phyloP scores from a whole-genome alignment of 2,888 invertebrate genomes.

The Aelia acuminata region DNA sequence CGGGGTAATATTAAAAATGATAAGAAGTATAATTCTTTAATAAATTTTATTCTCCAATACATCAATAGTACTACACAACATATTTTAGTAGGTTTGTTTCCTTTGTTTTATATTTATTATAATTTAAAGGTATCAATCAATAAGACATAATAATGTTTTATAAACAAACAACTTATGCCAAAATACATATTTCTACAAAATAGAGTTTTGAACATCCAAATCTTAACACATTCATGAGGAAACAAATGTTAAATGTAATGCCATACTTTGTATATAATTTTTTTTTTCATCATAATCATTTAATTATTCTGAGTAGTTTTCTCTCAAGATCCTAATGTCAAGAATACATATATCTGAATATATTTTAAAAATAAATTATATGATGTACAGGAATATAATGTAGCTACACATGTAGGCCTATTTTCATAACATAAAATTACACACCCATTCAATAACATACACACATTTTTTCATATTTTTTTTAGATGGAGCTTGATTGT shows the following conservation, averaged over 20 bases:
- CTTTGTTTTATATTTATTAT: constrained; percentile 66
- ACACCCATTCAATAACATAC: constrained; percentile 65
- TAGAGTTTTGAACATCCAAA: constrained; percentile 66
- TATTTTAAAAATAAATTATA: constrained; percentile 55
- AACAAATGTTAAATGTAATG: constrained; percentile 64
- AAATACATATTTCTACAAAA: constrained; percentile 66
- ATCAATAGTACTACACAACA: constrained; percentile 67
- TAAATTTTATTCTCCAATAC: constrained; percentile 67
- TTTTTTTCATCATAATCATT: constrained; percentile 59
- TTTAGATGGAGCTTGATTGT: constrained; percentile 63
- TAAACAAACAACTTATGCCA: constrained; percentile 66
- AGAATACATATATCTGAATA: constrained; percentile 59
- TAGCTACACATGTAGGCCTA: constrained; percentile 65
- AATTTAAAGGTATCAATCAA: constrained; percentile 66
- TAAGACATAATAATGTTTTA: constrained; percentile 65
- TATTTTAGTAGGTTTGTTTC: constrained; percentile 67
- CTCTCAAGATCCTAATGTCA: constrained; percentile 57
- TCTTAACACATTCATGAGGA: constrained; percentile 65
- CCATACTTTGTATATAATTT: constrained; percentile 62
- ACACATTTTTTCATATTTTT: constrained; percentile 62
- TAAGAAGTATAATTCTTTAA: constrained; percentile 62
- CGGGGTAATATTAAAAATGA: neutral
- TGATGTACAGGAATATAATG: constrained; percentile 61
- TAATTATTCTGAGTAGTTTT: constrained; percentile 58
- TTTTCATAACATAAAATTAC: constrained; percentile 64